phyloP scores from a whole-genome alignment of 2,113 vertebrate species.

The Lophotis ruficrista region DNA sequence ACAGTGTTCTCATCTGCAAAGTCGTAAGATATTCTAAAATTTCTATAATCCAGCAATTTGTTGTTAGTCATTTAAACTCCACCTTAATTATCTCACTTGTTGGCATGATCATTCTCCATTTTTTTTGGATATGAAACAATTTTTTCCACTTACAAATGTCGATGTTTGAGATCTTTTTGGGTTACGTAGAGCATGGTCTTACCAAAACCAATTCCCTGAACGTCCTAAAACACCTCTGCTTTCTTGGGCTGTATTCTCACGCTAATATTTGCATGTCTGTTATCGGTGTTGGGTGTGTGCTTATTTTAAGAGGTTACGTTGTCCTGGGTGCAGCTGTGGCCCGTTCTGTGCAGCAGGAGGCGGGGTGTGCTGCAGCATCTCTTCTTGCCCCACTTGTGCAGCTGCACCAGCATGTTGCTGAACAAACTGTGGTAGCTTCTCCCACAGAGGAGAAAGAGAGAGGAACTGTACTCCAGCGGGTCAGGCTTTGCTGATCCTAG shows the following conservation, averaged over 20 bases:
- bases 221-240: not conserved
- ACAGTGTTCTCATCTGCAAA: not conserved
- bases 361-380: not conserved
- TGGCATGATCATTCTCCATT: not conserved
- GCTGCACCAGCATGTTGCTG: accelerated
- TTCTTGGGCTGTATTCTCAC: not conserved
- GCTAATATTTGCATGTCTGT: not conserved
- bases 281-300: accelerated
- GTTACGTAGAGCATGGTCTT: not conserved
- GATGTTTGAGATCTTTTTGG: not conserved
- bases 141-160: not conserved
- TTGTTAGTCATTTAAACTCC: not conserved
- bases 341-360: not conserved
- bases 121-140: not conserved
- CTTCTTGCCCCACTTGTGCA: not conserved
- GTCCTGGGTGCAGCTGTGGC: not conserved
- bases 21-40: not conserved
- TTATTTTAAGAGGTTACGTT: not conserved
- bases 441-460: not conserved
- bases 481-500: not conserved
- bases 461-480: accelerated
- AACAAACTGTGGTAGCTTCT: not conserved
- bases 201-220: not conserved
- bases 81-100: slow-evolving; percentile 3
- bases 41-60: not conserved